Base-by-base conservation (phyloP, 2,888 invertebrate species). In the Acronicta psi region DNA sequence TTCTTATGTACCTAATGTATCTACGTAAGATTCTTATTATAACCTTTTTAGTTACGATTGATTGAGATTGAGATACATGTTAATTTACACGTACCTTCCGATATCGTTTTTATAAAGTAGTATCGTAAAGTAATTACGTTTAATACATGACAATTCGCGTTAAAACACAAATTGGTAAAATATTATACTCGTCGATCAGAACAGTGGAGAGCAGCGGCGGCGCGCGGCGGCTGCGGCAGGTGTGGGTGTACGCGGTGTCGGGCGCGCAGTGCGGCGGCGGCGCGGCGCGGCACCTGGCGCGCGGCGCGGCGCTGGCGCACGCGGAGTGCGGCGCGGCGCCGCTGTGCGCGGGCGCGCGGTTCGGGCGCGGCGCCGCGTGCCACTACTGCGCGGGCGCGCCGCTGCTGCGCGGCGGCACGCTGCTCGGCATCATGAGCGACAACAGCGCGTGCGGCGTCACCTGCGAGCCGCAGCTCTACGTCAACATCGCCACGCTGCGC, bases 361-460 rank as follows among this genome's bases (percentile, higher is more conserved):
- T 11, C 59, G 47, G 75, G 62, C 80, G 84, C 59, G 79, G 61
- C 34, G 17, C 62, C 41, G 67, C 86, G 2, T 91, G 91, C 83
- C 69, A 75, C 72, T 87, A 83, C 84, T 90, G 92, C 82, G 84
- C 83, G 18, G 93, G 92, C 63, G 59, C 92, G 47, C 88, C 92
- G 58, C 83, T 92, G 69, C 61, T 89, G 75, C 77, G 74, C 51
- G 75, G 60, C 18, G 40, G 47, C 44, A 31, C 34, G 57, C 79
- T 90, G 64, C 66, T 83, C 20, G 91, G 79, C 42, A 16, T 90
- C 38, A 86, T 89, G 90, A 71, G 77, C 52, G 83, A 77, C 64
- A 75, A 76, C 78, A 70, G 47, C 46, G 81, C 75, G 58, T 91
- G 91, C 82, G 90, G 84, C 43, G 75, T 74, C 7, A 64, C 85